Conservation (phyloP, 2,888 invertebrate genomes). For the Lordiphosa fenestrarum region DNA sequence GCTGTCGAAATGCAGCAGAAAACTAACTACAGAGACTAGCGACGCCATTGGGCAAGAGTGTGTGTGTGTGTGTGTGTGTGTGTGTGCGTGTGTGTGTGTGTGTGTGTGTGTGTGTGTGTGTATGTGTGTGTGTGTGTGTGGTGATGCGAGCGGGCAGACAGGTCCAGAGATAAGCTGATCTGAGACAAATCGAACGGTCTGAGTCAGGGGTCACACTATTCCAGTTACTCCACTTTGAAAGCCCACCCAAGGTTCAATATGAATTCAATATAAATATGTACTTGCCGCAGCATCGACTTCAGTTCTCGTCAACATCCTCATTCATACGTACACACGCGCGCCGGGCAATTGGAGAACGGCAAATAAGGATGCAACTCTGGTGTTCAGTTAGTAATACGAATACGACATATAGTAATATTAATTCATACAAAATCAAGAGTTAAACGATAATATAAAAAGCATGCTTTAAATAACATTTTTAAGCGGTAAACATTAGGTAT, state of each 20-base stretch:
- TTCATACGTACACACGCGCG: conserved; percentile 7
- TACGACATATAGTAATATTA: conserved; percentile 13
- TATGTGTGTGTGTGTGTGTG: no score
- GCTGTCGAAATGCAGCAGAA: no score
- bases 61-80: no score
- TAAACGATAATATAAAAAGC: conserved; percentile 12
- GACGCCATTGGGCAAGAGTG: no score
- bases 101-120: no score
- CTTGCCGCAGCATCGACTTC: conserved; percentile 1
- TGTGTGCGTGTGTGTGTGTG: no score
- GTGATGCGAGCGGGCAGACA: no score
- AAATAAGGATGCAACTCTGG: conserved; percentile 12
- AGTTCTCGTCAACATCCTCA: background rate
- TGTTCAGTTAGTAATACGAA: conserved; percentile 13
- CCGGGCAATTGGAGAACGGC: conserved; percentile 2
- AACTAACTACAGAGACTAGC: no score
- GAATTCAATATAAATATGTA: background rate
- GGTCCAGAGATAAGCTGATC: no score
- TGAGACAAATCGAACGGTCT: no score
- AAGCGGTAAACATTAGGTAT: conserved; percentile 12
- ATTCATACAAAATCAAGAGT: conserved; percentile 10
- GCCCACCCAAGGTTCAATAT: background rate
- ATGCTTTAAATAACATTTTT: conserved; percentile 16
- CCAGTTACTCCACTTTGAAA: no score
- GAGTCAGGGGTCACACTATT: no score